Conservation (phyloP, 2,888 invertebrate species). For the Eugnorisma glareosa region DNA sequence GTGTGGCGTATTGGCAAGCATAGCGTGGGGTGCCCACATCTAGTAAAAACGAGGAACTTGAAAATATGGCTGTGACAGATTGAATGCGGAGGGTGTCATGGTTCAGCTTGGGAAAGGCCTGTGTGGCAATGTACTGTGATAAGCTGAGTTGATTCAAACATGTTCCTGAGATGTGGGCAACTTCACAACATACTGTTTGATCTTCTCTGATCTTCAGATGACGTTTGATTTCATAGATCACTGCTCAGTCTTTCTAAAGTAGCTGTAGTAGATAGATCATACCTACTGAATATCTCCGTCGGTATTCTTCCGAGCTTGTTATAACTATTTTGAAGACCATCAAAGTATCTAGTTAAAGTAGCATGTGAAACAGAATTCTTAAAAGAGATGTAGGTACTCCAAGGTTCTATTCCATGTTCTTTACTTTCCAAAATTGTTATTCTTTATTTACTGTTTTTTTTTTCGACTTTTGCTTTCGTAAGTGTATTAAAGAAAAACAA, state of each 20-base stretch:
- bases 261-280: no score
- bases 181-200: neutral
- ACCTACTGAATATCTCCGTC: neutral
- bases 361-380: neutral
- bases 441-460: neutral
- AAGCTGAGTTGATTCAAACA: neutral
- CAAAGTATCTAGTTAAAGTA: neutral
- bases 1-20: neutral
- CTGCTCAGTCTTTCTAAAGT: neutral
- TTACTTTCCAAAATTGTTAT: neutral
- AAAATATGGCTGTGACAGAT: neutral
- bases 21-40: neutral
- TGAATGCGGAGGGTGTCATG: neutral
- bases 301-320: neutral
- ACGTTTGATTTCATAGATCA: neutral
- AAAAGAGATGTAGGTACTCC: neutral
- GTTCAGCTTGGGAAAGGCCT: neutral
- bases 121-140: neutral
- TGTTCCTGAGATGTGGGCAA: neutral
- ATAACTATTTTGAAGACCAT: neutral
- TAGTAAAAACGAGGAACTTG: neutral
- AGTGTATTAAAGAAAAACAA: neutral
- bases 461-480: neutral
- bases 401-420: neutral
- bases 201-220: neutral